Percentiles rank a stretch among this genome's conserved stretches.
Conservation (phyloP, 2,113 vertebrate genomes). For the Barnardius zonarius region DNA sequence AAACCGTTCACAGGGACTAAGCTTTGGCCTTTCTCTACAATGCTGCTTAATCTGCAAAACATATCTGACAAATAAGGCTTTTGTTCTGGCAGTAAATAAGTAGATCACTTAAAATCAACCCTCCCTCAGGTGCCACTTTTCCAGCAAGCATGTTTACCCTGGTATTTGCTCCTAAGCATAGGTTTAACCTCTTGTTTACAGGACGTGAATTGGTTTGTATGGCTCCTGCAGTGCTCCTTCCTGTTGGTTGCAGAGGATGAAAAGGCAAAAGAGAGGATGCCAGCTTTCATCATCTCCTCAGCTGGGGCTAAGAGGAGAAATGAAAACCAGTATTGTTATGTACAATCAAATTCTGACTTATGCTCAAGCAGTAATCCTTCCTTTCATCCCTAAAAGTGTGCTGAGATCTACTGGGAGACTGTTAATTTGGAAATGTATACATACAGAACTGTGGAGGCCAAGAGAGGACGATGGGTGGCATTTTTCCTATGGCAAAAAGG, state of each 20-base stretch:
- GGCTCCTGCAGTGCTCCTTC: background rate
- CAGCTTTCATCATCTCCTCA: background rate
- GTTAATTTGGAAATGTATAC: background rate
- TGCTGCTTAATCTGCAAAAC: background rate
- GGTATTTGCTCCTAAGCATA: background rate
- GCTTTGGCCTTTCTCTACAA: background rate
- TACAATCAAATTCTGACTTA: background rate
- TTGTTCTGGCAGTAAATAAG: background rate
- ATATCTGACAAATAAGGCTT: background rate
- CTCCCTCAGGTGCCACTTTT: background rate
- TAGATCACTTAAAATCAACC: background rate
- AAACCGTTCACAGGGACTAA: background rate
- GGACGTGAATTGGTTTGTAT: background rate
- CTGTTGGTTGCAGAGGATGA: background rate
- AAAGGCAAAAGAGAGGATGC: background rate
- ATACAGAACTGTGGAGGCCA: background rate
- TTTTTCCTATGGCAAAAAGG: background rate
- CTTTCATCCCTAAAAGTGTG: background rate
- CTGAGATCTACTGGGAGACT: background rate
- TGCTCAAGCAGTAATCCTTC: background rate
- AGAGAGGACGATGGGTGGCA: background rate
- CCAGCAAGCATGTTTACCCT: background rate
- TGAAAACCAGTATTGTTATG: slow-evolving; percentile 14
- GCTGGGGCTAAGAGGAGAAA: background rate
- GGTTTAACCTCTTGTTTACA: slow-evolving; percentile 28